Evolutionary conservation across 2,113 vertebrate species (phyloP), one percentile per base, ranked within the genome.

Genomic region (Enhydra lutris): DNA sequence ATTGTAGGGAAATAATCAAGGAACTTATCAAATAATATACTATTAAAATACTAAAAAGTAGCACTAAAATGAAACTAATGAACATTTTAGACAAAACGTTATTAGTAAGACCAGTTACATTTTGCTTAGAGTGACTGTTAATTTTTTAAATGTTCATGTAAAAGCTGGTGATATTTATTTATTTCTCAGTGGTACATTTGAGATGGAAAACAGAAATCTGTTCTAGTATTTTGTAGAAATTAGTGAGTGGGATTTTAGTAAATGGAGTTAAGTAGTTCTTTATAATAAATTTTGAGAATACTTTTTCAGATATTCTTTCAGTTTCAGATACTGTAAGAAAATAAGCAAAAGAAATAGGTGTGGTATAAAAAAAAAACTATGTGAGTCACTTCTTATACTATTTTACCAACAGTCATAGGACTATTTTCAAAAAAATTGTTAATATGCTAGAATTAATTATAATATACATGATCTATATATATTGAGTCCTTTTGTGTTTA

Each of bases 291-390:
- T 83, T 93, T 71, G 47, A 63, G 13, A 31, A 78, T 74, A 76
- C 36, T 5, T 29, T 76, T 78, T 83, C 23, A 74, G 18, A 10
- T 76, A 45, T n/a, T 89, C 69, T 93, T 86, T 96, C 4, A 82
- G 7, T 85, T 95, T 95, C 88, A 95, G 31, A 71, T 94, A 42
- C 18, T 89, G 10, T 31, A 89, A 80, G 5, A 87, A 85, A 97
- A 88, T 65, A 36, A 80, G 17, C 29, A 71, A 59, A 89, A 86
- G 1, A 55, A 95, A 39, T 78, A 67, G 84, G 2, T 79, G 57
- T 47, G 42, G 12, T 84, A 0, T 92, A 73, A 76, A 91, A 88
- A 88, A 88, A 80, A 67, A 82, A 82, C 29, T 47, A 94, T 63
- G 36, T 73, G 24, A 94, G 23, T 76, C 15, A 76, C 57, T 96